Conservation (phyloP, 1,140 invertebrate species). For the Hylaeus volcanicus region DNA sequence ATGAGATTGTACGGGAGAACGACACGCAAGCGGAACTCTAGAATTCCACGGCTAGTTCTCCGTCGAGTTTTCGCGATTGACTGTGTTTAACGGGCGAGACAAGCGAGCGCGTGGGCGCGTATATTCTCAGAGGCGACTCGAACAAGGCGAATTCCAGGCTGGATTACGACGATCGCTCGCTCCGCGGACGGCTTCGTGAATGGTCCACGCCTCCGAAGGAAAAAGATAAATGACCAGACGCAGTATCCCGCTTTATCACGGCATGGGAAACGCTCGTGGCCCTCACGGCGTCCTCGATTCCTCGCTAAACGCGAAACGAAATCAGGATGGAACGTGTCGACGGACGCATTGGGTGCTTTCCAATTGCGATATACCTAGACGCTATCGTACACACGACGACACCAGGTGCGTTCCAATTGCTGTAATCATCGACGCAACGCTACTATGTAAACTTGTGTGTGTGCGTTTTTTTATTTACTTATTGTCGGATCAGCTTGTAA, state of each 20-base stretch:
- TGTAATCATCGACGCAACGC: no score
- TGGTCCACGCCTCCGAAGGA: constrained; percentile 48
- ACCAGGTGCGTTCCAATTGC: no score
- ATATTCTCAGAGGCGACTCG: constrained; percentile 48
- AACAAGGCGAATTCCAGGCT: constrained; percentile 49
- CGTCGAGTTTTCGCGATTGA: constrained; percentile 36
- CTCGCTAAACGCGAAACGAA: constrained; percentile 31
- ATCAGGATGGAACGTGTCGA: constrained; percentile 32
- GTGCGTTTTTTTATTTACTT: no score
- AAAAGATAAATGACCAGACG: constrained; percentile 51
- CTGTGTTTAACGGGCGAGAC: constrained; percentile 42
- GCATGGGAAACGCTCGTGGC: constrained; percentile 25
- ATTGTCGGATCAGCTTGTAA: no score
- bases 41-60: constrained; percentile 31
- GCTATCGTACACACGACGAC: no score
- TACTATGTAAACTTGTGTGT: no score
- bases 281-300: constrained; percentile 6
- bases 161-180: constrained; percentile 45
- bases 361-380: no score
- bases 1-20: not conserved
- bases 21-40: constrained; percentile 26
- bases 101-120: constrained; percentile 33
- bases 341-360: not conserved
- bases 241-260: constrained; percentile 41
- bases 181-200: constrained; percentile 36